phyloP scores from a whole-genome alignment of 2,113 vertebrate species.

The Atrichornis clamosus region DNA sequence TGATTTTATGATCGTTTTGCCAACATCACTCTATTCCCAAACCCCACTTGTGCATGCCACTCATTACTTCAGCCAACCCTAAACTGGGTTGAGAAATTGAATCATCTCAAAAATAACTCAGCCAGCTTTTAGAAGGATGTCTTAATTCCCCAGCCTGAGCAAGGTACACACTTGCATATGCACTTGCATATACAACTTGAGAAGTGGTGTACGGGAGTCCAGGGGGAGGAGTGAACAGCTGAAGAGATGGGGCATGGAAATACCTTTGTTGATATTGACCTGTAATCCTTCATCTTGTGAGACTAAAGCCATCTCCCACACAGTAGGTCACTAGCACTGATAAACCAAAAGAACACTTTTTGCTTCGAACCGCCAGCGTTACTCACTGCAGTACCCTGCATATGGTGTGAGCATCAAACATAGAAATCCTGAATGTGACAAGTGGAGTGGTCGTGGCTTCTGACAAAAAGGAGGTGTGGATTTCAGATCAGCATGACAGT shows the following conservation, averaged over 20 bases:
- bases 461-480: not conserved
- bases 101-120: not conserved
- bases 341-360: not conserved
- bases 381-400: not conserved
- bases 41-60: not conserved
- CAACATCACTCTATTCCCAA: not conserved
- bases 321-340: not conserved
- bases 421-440: not conserved
- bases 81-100: not conserved
- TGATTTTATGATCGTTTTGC: not conserved
- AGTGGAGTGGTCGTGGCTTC: not conserved
- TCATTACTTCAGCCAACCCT: not conserved
- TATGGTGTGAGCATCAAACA: not conserved
- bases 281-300: not conserved
- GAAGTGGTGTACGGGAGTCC: not conserved
- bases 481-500: not conserved
- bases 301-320: not conserved
- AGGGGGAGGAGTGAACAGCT: not conserved
- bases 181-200: not conserved
- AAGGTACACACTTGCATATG: not conserved
- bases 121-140: not conserved
- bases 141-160: not conserved
- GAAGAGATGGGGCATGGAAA: not conserved
- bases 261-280: not conserved
- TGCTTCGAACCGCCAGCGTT: not conserved